Conservation (phyloP, 2,797 vertebrate species). For the Oceanodroma leucorhoa region DNA sequence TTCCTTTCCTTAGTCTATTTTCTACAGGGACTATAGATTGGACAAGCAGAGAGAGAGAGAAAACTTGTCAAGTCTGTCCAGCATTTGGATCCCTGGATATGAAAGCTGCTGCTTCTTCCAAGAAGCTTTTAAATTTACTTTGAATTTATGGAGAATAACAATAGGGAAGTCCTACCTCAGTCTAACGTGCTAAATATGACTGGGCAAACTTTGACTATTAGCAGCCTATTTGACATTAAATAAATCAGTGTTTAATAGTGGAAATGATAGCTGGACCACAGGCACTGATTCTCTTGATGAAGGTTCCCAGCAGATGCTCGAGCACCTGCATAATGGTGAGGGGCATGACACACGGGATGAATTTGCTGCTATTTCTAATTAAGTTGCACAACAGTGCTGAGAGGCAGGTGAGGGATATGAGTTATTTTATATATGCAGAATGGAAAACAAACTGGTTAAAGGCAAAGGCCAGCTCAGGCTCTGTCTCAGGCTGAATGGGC, state of each 20-base stretch:
- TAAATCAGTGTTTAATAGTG: background rate
- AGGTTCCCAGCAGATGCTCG: background rate
- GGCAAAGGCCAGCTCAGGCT: background rate
- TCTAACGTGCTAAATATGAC: background rate
- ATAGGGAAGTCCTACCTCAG: background rate
- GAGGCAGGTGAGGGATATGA: background rate
- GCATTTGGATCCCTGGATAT: background rate
- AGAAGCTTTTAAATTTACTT: background rate
- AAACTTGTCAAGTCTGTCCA: background rate
- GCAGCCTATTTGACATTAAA: background rate
- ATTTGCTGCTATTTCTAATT: background rate
- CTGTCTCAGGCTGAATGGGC: background rate
- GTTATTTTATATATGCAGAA: background rate
- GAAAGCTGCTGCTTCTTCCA: background rate
- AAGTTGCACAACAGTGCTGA: background rate
- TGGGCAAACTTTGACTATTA: background rate
- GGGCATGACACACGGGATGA: accelerated
- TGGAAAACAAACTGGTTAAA: background rate
- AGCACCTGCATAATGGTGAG: background rate
- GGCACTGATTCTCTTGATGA: background rate
- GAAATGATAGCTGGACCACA: background rate
- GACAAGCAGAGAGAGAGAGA: background rate
- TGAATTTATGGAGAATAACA: background rate
- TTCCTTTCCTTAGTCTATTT: background rate
- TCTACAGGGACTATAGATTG: background rate